Conservation (phyloP, 2,888 invertebrate species). For the Sinopyrophorus schimmeli region DNA sequence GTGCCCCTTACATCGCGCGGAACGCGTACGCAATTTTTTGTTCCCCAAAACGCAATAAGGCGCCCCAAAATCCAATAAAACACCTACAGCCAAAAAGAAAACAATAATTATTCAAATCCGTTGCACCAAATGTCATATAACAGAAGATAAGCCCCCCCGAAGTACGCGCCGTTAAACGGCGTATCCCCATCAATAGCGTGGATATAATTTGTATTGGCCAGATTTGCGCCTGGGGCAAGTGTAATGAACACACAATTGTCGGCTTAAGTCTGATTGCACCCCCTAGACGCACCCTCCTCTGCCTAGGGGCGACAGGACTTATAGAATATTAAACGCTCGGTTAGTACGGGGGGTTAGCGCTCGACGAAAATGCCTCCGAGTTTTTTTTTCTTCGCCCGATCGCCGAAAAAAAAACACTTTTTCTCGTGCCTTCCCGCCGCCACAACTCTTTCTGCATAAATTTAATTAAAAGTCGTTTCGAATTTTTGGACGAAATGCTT, state of each 20-base stretch:
- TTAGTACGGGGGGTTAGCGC: conserved; percentile 49
- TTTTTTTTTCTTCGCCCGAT: not conserved
- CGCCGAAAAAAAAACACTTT: not conserved
- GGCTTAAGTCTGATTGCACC: conserved; percentile 57
- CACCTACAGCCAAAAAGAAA: no score
- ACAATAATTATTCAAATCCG: conserved; percentile 50
- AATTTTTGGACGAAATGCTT: no score
- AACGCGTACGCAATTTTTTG: no score
- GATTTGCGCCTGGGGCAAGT: conserved; percentile 55
- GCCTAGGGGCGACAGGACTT: conserved; percentile 47
- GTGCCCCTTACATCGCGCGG: no score
- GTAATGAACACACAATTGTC: conserved; percentile 59
- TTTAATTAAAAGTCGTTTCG: no score
- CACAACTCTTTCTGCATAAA: no score
- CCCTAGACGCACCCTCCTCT: conserved; percentile 38
- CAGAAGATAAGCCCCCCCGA: conserved; percentile 41
- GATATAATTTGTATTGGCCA: conserved; percentile 59
- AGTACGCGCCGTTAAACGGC: conserved; percentile 31
- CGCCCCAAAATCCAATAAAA: no score
- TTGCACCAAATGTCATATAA: conserved; percentile 48
- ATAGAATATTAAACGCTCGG: conserved; percentile 54
- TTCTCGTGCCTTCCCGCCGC: no score
- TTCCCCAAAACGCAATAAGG: no score
- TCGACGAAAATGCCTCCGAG: no score
- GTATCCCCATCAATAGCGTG: conserved; percentile 44